Evolutionary conservation across 1,140 invertebrate species (phyloP).

Genomic region (Drosophila kepulauana): DNA sequence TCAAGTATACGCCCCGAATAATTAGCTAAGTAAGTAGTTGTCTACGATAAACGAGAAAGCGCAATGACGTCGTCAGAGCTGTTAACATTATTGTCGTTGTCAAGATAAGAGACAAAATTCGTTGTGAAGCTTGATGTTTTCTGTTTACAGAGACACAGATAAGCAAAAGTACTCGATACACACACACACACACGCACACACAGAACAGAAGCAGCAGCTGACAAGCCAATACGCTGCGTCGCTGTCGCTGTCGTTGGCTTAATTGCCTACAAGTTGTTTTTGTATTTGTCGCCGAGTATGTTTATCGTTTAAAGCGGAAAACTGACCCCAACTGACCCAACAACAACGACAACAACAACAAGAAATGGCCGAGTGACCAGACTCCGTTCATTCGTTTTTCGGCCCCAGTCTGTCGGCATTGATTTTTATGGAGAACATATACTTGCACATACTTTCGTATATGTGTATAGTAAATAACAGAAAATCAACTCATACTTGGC

Average conservation of each 20-base stretch:
- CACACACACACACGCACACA: slow-evolving; percentile 19
- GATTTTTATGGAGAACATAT: slow-evolving; percentile 65
- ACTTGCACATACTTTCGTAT: slow-evolving; percentile 11
- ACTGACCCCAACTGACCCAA: slow-evolving; percentile 64
- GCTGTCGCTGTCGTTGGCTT: slow-evolving; percentile 41
- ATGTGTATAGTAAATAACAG: slow-evolving; percentile 30
- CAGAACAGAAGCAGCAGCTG: slow-evolving; percentile 12
- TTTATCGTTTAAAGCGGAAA: slow-evolving; percentile 79
- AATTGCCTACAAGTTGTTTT: slow-evolving; percentile 80
- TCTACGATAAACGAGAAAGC: no score
- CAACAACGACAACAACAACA: slow-evolving; percentile 21
- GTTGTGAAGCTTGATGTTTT: slow-evolving; percentile 20
- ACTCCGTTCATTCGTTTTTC: slow-evolving; percentile 26
- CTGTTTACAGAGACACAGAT: slow-evolving; percentile 41
- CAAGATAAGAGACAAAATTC: slow-evolving; percentile 32
- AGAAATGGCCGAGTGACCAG: background rate
- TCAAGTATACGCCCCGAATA: no score
- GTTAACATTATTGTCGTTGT: slow-evolving; percentile 50
- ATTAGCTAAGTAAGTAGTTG: no score
- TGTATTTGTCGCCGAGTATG: slow-evolving; percentile 60
- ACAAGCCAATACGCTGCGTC: slow-evolving; percentile 67
- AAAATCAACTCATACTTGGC: slow-evolving; percentile 32
- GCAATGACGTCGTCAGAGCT: slow-evolving; percentile 49
- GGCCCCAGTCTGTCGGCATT: slow-evolving; percentile 77
- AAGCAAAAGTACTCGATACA: slow-evolving; percentile 6